Percentiles rank a stretch among this genome's conserved stretches.
Conservation (phyloP, 2,888 invertebrate genomes). For the Polydrusus pterygomalis region DNA sequence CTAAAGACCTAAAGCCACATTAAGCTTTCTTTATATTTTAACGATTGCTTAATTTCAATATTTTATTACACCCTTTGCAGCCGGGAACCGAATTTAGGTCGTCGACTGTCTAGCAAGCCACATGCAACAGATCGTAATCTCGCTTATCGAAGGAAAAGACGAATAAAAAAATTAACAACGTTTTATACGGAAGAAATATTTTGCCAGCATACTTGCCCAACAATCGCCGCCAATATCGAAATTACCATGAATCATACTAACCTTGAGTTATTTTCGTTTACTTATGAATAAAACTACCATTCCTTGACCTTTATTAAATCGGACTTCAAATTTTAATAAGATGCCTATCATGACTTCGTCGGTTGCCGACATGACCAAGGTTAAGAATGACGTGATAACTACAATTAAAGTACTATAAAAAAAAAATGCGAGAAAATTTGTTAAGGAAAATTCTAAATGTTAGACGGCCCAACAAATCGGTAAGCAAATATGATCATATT, state of each 20-base stretch:
- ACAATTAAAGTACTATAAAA: slow-evolving; percentile 40
- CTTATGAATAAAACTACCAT: slow-evolving; percentile 21
- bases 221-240: not conserved
- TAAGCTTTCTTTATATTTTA: not conserved
- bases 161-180: not conserved
- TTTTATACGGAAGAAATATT: slow-evolving; percentile 7
- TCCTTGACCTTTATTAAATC: slow-evolving; percentile 50
- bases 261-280: slow-evolving; percentile 42
- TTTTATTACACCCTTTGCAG: not conserved
- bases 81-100: not conserved
- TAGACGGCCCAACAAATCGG: not conserved
- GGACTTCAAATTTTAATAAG: slow-evolving; percentile 47
- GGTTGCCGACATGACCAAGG: slow-evolving; percentile 54
- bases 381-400: slow-evolving; percentile 54
- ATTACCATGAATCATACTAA: slow-evolving; percentile 41
- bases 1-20: too few species aligned
- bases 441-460: slow-evolving; percentile 23
- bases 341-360: slow-evolving; percentile 48
- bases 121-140: slow-evolving; percentile 23
- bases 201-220: not conserved
- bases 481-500: slow-evolving; percentile 6
- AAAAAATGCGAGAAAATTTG: slow-evolving; percentile 21
- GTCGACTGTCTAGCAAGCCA: not conserved
- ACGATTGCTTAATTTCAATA: not conserved
- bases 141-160: not conserved